Evolutionary conservation across 2,888 invertebrate species (phyloP).

Genomic region (Caenorhabditis sp.): DNA sequence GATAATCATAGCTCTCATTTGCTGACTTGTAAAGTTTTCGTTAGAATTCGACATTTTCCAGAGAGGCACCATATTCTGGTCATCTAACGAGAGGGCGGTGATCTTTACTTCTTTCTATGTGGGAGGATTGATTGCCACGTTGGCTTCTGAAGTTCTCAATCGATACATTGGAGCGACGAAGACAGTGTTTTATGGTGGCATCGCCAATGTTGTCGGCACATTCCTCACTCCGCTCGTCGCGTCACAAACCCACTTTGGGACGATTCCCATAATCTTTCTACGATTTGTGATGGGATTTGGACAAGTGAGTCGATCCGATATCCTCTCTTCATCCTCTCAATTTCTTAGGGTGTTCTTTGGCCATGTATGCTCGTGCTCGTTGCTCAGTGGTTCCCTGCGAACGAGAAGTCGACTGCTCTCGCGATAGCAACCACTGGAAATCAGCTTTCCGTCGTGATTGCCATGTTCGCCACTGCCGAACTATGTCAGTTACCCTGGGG

Average conservation of each 20-base stretch:
- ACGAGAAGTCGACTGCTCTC: constrained; percentile 80
- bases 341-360: constrained; percentile 78
- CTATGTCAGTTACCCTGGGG: constrained; percentile 81
- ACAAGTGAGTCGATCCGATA: constrained; percentile 68
- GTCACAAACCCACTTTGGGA: constrained; percentile 71
- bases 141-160: constrained; percentile 70
- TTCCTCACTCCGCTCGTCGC: constrained; percentile 79
- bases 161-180: constrained; percentile 74
- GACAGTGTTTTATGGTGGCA: constrained; percentile 79
- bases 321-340: background rate
- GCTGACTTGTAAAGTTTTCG: constrained; percentile 5
- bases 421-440: constrained; percentile 83
- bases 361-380: constrained; percentile 82
- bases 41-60: constrained; percentile 58
- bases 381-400: constrained; percentile 81
- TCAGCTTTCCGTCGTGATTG: constrained; percentile 82
- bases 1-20: constrained; percentile 7
- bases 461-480: constrained; percentile 82
- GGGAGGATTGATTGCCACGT: constrained; percentile 71
- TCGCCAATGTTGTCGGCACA: constrained; percentile 80
- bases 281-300: constrained; percentile 82
- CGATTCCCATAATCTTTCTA: constrained; percentile 74
- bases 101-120: constrained; percentile 81
- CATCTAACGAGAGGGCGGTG: constrained; percentile 77
- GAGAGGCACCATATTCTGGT: constrained; percentile 78